phyloP scores from a whole-genome alignment of 2,797 vertebrate species.

The Sylvilagus floridanus region DNA sequence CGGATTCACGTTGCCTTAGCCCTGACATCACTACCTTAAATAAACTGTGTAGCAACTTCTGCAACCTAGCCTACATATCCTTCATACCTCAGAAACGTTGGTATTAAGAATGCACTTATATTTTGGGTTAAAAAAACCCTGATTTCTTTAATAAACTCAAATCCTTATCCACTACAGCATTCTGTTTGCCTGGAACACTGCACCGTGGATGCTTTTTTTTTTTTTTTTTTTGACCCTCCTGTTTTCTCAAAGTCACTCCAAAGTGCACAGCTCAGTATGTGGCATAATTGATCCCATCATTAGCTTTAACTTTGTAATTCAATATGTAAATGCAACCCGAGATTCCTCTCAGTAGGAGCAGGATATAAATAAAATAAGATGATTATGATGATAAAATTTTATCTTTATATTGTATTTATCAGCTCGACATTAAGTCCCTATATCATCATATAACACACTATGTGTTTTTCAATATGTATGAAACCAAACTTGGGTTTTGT shows the following conservation, averaged over 20 bases:
- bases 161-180: neutral
- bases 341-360: constrained; percentile 84
- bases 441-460: constrained; percentile 46
- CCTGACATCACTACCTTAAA: neutral
- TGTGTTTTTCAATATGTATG: constrained; percentile 52
- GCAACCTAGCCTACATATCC: neutral
- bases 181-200: constrained; percentile 54
- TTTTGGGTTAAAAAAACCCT: neutral
- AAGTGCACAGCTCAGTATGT: constrained; percentile 85
- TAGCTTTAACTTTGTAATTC: constrained; percentile 85
- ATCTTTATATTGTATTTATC: constrained; percentile 64
- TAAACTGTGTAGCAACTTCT: neutral
- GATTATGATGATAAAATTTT: constrained; percentile 81
- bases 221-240: constrained; percentile 81
- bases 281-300: constrained; percentile 86
- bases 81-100: constrained; percentile 30
- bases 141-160: constrained; percentile 36
- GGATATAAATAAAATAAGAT: constrained; percentile 84
- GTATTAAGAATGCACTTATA: neutral
- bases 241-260: constrained; percentile 84
- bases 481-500: neutral
- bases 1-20: neutral
- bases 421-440: constrained; percentile 35
- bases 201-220: constrained; percentile 44
- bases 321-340: constrained; percentile 85